Percentiles rank a stretch among this genome's conserved stretches.
Conservation (phyloP, 2,113 vertebrate species). For the Sinosuthora webbiana region DNA sequence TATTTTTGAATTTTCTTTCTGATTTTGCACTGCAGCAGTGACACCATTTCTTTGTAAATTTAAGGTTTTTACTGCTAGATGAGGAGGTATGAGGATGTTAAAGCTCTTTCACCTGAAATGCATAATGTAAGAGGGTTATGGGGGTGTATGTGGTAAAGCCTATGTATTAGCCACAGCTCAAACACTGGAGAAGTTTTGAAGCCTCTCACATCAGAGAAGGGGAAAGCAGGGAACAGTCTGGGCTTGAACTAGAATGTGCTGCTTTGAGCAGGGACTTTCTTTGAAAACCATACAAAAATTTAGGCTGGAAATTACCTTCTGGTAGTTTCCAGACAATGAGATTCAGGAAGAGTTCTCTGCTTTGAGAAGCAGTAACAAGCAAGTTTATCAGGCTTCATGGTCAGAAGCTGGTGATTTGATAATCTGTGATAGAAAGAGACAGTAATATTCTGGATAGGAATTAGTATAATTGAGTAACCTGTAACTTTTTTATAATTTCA, state of each 20-base stretch:
- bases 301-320: constrained; percentile 51
- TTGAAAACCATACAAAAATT: constrained; percentile 32
- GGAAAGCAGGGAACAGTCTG: not conserved
- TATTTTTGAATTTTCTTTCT: not conserved
- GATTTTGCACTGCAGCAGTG: not conserved
- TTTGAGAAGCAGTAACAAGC: not conserved
- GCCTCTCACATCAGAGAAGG: not conserved
- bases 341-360: not conserved
- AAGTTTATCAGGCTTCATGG: not conserved
- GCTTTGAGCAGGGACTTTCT: constrained; percentile 55
- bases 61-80: not conserved
- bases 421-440: not conserved
- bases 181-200: not conserved
- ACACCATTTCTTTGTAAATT: not conserved
- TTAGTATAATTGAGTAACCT: not conserved
- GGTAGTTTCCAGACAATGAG: constrained; percentile 13
- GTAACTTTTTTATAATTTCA: not conserved
- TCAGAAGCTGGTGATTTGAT: not conserved
- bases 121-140: accelerated
- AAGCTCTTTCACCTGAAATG: not conserved
- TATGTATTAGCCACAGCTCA: not conserved
- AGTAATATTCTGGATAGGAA: not conserved
- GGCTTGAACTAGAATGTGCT: constrained; percentile 53
- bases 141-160: not conserved
- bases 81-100: not conserved